Evolutionary conservation across 2,888 invertebrate species (phyloP).

Genomic region (Baronia brevicornis): DNA sequence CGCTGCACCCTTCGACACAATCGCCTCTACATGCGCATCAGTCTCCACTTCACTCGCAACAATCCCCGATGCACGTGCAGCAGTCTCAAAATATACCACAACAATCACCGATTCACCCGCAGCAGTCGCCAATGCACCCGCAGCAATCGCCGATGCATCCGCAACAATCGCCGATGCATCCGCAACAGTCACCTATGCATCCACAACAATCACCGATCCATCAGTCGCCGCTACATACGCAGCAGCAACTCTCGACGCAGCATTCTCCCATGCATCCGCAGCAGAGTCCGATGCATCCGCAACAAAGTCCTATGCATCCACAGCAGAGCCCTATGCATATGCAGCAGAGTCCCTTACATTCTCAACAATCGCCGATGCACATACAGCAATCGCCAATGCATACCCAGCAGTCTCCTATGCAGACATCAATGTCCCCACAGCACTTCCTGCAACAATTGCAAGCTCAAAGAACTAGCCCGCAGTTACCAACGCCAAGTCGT

Average conservation of each 20-base stretch:
- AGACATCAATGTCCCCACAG: conserved; percentile 36
- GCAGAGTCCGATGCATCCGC: conserved; percentile 46
- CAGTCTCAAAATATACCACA: conserved; percentile 41
- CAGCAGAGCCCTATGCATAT: conserved; percentile 49
- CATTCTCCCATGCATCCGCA: conserved; percentile 46
- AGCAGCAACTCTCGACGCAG: conserved; percentile 42
- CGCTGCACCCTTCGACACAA: conserved; percentile 52
- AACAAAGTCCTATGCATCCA: conserved; percentile 49
- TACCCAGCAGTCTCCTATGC: conserved; percentile 38
- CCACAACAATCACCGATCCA: conserved; percentile 46
- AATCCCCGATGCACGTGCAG: conserved; percentile 55
- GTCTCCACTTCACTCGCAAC: conserved; percentile 55
- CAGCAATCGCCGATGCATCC: conserved; percentile 46
- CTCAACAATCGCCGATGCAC: conserved; percentile 44
- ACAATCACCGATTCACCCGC: conserved; percentile 46
- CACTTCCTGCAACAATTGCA: conserved; percentile 49
- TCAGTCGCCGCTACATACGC: conserved; percentile 32
- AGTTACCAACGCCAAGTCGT: conserved; percentile 63
- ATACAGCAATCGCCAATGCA: conserved; percentile 50
- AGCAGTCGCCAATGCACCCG: conserved; percentile 35
- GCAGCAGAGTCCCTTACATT: conserved; percentile 36
- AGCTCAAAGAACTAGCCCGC: conserved; percentile 65
- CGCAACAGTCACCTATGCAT: conserved; percentile 47
- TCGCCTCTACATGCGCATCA: conserved; percentile 59
- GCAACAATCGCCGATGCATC: conserved; percentile 43